Evolutionary conservation across 2,113 vertebrate species (phyloP), one percentile per base, ranked within the genome.

Genomic region (Passer domesticus): DNA sequence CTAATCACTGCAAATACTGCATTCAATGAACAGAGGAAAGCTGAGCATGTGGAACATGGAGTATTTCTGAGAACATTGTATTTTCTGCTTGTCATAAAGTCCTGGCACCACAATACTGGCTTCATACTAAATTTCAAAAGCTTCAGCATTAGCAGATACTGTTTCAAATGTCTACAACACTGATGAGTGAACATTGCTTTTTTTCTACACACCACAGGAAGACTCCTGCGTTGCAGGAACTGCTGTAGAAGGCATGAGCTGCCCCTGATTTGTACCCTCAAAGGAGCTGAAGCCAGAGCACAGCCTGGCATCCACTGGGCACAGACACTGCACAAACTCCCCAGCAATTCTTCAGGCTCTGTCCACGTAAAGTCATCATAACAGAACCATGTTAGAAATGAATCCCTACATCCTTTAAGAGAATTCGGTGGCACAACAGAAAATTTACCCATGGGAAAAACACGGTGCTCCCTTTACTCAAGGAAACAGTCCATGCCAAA

Each of bases 401-500:
- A 53, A 24, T 2, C 3, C 23, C 16, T 28, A 1, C 0, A 64
- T 3, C 6, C 4, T 1, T 2, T 5, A 37, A 25, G 39, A 23
- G 59, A 74, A 44, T 1, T 23, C 21, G 2, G 12, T 4, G 1
- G 11, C 8, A 49, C 0, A 25, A 18, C 0, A 49, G 1, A 1
- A 46, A 9, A 20, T 10, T 66, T 18, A 37, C 2, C 11, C 22
- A 62, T n/a, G 0, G 3, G 7, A 27, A 25, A 33, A 30, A 0
- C 0, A 39, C 0, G 2, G 3, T 60, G 22, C 7, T 2, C 60
- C 6, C 12, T 9, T 87, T 52, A 25, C 2, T 19, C 21, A 44
- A 80, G 1, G 1, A 33, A 33, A 17, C 7, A 28, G 0, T 0
- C 0, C 0, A 41, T 1, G 4, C 13, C 30, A 41, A 62, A 77